phyloP scores from a whole-genome alignment of 2,797 vertebrate genomes.

The Eidolon dupreanum region DNA sequence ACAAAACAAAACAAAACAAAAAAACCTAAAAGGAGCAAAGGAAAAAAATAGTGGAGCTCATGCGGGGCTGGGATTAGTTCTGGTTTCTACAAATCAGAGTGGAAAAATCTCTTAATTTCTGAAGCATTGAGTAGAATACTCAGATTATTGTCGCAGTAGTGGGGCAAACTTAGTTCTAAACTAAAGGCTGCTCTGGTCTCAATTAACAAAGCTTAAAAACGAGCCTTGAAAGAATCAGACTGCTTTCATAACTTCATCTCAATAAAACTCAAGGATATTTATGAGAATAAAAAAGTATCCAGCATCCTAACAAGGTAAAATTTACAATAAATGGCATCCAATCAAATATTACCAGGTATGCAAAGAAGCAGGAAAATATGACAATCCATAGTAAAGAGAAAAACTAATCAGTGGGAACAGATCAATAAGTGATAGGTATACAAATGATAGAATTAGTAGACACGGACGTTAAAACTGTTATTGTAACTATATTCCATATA shows the following conservation, averaged over 20 bases:
- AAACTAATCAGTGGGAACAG: not conserved
- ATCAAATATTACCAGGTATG: not conserved
- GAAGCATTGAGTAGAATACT: no score
- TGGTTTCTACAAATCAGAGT: not conserved
- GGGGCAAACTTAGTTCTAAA: not conserved
- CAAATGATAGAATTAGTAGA: not conserved
- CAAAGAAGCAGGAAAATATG: not conserved
- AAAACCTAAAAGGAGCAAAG: not conserved
- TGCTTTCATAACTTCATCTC: not conserved
- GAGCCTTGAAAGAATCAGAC: not conserved
- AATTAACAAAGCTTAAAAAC: not conserved
- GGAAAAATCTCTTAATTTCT: not conserved
- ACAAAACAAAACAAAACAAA: not conserved
- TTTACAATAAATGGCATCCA: not conserved
- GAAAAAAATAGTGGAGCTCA: not conserved
- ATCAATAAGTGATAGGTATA: not conserved
- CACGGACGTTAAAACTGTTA: not conserved
- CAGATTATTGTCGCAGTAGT: not conserved
- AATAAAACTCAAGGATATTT: not conserved
- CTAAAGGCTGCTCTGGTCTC: not conserved
- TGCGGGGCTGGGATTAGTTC: not conserved
- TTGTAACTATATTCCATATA: not conserved
- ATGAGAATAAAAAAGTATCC: not conserved
- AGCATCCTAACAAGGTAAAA: not conserved
- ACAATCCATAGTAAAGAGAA: not conserved